A percentile compares a stretch with the other conserved stretches of the same genome.
Evolutionary conservation across 2,113 vertebrate species (phyloP).

Genomic region (Alosa alosa): DNA sequence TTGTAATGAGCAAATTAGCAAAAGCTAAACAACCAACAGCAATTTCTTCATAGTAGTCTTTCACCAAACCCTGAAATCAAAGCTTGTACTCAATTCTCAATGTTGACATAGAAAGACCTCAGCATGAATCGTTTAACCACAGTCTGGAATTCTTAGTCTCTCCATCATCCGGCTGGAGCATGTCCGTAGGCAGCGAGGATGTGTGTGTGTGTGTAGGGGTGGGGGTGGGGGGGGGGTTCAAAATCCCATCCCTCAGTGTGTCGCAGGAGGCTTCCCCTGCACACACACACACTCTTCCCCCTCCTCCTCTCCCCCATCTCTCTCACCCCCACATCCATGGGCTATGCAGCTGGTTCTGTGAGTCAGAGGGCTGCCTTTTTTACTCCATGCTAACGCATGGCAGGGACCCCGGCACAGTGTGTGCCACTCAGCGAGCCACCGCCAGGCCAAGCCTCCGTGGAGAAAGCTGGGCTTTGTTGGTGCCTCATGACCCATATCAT

Average conservation of each 20-base stretch:
- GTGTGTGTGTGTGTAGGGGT: background rate
- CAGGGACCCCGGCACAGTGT: background rate
- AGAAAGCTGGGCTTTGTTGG: constrained; percentile 47
- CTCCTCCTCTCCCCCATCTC: background rate
- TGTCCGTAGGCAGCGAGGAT: background rate
- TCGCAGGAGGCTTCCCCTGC: constrained; percentile 11
- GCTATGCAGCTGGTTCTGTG: background rate
- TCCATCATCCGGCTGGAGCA: background rate
- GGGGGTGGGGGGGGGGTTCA: background rate
- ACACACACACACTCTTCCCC: background rate
- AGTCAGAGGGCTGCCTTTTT: background rate
- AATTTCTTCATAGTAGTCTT: background rate
- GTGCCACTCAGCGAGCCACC: constrained; percentile 15
- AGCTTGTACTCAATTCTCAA: background rate
- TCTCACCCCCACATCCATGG: background rate
- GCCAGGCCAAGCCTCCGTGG: constrained; percentile 23
- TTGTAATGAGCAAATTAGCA: background rate
- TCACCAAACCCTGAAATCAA: background rate
- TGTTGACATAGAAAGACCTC: background rate
- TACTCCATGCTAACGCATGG: background rate
- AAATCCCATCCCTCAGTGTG: constrained; percentile 5
- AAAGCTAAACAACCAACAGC: background rate
- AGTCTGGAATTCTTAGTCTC: background rate
- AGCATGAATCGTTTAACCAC: constrained; percentile 1
- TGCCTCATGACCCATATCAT: constrained; percentile 41